These are phyloP conservation scores for Paratrypauchen microcephalus DNA, from an alignment of 2,797 vertebrate species.

Conservation along the genomic window DNA sequence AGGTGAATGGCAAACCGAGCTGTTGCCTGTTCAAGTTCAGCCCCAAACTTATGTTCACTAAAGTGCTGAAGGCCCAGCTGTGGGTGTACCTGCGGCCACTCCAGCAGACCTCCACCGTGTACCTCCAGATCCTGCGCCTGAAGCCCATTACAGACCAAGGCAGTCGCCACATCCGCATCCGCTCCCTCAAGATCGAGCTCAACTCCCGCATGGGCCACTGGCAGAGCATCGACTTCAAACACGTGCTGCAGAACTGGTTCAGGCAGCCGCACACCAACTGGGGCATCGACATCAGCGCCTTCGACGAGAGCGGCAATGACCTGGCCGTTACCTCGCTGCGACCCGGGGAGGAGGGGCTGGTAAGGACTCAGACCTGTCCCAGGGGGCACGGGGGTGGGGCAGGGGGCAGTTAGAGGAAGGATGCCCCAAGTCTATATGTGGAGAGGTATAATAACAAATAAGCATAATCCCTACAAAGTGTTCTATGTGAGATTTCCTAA, in stretches of 20 bases:
- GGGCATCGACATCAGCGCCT: constrained; percentile 99
- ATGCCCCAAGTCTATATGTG: background rate
- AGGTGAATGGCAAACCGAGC: constrained; percentile 93
- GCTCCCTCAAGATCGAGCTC: constrained; percentile 96
- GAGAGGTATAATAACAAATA: background rate
- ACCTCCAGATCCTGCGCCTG: constrained; percentile 95
- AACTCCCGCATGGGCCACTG: constrained; percentile 93
- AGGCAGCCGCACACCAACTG: constrained; percentile 98
- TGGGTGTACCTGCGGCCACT: constrained; percentile 97
- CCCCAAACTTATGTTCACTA: constrained; percentile 99
- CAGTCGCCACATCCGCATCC: constrained; percentile 95
- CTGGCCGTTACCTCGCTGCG: constrained; percentile 94
- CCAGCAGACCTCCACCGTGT: constrained; percentile 94
- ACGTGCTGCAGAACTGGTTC: constrained; percentile 99
- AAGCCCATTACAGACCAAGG: constrained; percentile 93
- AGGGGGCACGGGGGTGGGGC: constrained; percentile 14
- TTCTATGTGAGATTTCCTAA: background rate
- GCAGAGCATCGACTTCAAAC: constrained; percentile 99
- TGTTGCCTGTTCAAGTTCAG: constrained; percentile 99
- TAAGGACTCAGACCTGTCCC: constrained; percentile 85
- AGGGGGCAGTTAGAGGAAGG: background rate
- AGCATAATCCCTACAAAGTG: background rate
- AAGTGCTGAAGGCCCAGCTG: constrained; percentile 97
- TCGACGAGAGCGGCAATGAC: constrained; percentile 95
- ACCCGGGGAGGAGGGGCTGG: constrained; percentile 96